Conservation (phyloP, 2,113 vertebrate genomes). For the Lophotis ruficrista region DNA sequence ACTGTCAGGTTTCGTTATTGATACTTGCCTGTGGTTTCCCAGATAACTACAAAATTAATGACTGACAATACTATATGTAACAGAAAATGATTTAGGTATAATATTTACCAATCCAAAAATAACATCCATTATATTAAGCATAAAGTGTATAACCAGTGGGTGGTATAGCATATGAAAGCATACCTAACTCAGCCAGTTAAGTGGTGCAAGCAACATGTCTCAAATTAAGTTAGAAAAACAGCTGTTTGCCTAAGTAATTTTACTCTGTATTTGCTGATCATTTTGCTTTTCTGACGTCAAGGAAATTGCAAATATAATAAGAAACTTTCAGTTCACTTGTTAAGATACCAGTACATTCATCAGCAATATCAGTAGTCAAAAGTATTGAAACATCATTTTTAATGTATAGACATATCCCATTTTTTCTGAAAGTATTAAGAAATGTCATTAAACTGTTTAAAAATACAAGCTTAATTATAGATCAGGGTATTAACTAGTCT, state of each 20-base stretch:
- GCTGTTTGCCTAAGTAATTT: neutral
- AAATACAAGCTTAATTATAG: neutral
- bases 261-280: neutral
- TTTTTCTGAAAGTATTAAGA: neutral
- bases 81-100: neutral
- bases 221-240: neutral
- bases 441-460: neutral
- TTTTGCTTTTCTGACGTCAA: neutral
- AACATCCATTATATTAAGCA: neutral
- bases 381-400: neutral
- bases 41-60: neutral
- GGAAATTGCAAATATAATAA: neutral
- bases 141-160: neutral
- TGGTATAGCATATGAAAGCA: neutral
- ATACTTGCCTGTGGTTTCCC: neutral
- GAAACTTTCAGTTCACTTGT: neutral
- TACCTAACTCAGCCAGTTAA: neutral
- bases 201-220: neutral
- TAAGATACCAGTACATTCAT: neutral
- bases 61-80: neutral
- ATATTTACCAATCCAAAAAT: neutral
- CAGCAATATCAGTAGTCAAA: neutral
- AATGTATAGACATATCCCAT: neutral
- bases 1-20: neutral
- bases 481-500: neutral